Evolutionary conservation across 2,888 invertebrate genomes (phyloP), one percentile per base, ranked within the genome.

Genomic region (Podotricha telesiphe): DNA sequence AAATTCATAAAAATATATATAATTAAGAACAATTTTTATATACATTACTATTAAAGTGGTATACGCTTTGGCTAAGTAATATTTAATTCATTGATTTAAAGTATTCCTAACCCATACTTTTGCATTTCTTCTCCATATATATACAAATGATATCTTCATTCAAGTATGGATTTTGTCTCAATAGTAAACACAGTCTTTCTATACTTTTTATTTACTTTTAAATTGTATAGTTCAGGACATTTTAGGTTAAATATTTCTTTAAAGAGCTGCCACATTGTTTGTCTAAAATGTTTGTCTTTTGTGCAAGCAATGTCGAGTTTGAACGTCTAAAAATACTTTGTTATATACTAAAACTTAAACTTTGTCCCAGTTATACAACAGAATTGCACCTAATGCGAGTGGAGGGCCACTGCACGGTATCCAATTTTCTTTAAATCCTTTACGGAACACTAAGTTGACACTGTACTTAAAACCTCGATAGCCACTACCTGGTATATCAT

Each of bases 361-460:
- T 45, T 47, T 47, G 42, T 47, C 47, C 22, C 22, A 17, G 40
- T 50, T 61, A 61, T 45, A 51, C 51, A 45, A 48, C n/a, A n/a
- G 42, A 15, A 40, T 22, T 62, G 45, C 67, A 70, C 20, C 37
- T 59, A 67, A 70, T 64, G 7, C 70, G 37, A 51, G 13, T 20
- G 22, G 34, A 51, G 28, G 58, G 28, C 20, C 48, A 37, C 58
- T 59, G 51, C 51, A 64, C 63, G 67, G 45, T 69, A 61, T 74
- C 61, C 72, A 68, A 74, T 74, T 72, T 72, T 69, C 68, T 69
- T 71, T 72, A 72, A 71, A 74, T 72, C 72, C 70, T 69, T 63
- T 50, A 51, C 59, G 69, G 22, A 66, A 70, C 63, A 67, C 70
- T 67, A 67, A 64, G 62, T 67, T 70, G 63, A 67, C 67, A 34